These are phyloP conservation scores for Margaritifera margaritifera DNA, from an alignment of 2,888 invertebrate genomes.

Conservation along the genomic window DNA sequence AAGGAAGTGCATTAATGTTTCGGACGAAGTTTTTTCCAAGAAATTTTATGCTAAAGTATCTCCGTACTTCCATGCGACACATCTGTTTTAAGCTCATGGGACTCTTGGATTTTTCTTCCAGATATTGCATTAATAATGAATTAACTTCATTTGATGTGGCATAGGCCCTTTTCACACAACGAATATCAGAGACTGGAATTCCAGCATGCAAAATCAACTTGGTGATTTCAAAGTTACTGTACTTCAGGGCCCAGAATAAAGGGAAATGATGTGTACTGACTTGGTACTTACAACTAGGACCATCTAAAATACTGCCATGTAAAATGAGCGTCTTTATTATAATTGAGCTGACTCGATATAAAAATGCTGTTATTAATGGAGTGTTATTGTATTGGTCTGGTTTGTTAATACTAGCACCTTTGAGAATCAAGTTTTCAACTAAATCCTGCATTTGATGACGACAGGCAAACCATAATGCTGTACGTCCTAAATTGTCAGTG, in stretches of 20 bases:
- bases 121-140: constrained; percentile 43
- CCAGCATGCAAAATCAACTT: constrained; percentile 57
- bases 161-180: constrained; percentile 54
- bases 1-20: constrained; percentile 49
- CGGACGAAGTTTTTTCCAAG: constrained; percentile 56
- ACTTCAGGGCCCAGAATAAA: constrained; percentile 62
- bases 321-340: constrained; percentile 60
- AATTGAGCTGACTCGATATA: constrained; percentile 62
- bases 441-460: constrained; percentile 61
- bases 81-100: constrained; percentile 58
- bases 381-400: constrained; percentile 66
- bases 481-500: constrained; percentile 61
- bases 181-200: constrained; percentile 52
- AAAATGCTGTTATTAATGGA: constrained; percentile 63
- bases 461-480: constrained; percentile 63
- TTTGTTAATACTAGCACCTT: constrained; percentile 67
- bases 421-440: constrained; percentile 59
- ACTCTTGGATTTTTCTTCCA: constrained; percentile 51
- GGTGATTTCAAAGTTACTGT: constrained; percentile 58
- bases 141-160: constrained; percentile 50
- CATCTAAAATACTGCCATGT: constrained; percentile 59
- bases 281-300: constrained; percentile 41
- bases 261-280: constrained; percentile 57
- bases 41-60: constrained; percentile 44
- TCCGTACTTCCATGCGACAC: constrained; percentile 50